phyloP scores from a whole-genome alignment of 2,113 vertebrate genomes.

The Hyperoodon ampullatus region DNA sequence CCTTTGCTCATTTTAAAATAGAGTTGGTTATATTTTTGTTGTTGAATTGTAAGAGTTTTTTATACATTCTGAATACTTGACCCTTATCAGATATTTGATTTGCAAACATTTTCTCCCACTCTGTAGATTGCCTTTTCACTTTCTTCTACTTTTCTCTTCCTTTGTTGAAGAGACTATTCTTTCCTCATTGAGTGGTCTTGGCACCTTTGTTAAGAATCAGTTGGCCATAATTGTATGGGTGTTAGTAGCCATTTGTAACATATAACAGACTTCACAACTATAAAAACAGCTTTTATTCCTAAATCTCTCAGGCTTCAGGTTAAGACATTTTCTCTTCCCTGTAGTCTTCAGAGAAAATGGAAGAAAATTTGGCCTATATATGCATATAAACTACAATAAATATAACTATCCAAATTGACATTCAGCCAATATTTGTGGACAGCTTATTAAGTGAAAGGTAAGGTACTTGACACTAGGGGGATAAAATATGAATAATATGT shows the following conservation, averaged over 20 bases:
- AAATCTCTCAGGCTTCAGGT: background rate
- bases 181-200: too few relatives aligned
- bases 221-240: background rate
- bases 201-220: too few relatives aligned
- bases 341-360: background rate
- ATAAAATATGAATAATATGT: background rate
- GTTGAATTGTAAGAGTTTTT: too few relatives aligned
- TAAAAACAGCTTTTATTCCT: background rate
- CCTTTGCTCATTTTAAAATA: too few relatives aligned
- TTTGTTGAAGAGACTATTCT: too few relatives aligned
- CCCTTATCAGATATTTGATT: too few relatives aligned
- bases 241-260: constrained; percentile 32
- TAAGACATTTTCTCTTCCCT: background rate
- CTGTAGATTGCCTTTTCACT: too few relatives aligned
- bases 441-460: background rate
- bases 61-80: too few relatives aligned
- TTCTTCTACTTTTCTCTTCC: too few relatives aligned
- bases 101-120: too few relatives aligned
- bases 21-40: too few relatives aligned
- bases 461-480: background rate
- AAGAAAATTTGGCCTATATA: background rate
- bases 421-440: background rate
- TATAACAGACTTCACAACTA: background rate
- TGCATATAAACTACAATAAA: background rate
- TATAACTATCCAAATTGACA: background rate